phyloP scores from a whole-genome alignment of 2,797 vertebrate species.

The Sternotherus odoratus region DNA sequence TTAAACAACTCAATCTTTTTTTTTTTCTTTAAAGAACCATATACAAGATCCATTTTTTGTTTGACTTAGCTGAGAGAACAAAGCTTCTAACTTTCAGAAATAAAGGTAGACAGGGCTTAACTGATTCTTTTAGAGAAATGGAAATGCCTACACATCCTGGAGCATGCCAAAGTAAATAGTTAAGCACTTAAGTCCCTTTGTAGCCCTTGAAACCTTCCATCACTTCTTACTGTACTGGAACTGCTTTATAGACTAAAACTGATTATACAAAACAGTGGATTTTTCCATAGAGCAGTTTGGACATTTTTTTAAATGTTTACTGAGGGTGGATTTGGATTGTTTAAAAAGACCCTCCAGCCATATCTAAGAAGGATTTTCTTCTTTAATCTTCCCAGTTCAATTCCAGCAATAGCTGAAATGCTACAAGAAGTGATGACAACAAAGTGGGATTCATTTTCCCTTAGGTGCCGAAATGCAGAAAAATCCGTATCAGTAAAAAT shows the following conservation, averaged over 20 bases:
- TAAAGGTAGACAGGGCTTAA: conserved; percentile 67
- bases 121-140: conserved; percentile 69
- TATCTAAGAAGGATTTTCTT: conserved; percentile 27
- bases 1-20: not conserved
- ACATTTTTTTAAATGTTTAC: conserved; percentile 39
- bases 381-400: conserved; percentile 47
- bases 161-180: conserved; percentile 64
- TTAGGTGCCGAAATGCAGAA: conserved; percentile 16
- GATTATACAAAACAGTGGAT: conserved; percentile 52
- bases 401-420: not conserved
- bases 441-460: not conserved
- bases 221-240: conserved; percentile 71
- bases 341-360: conserved; percentile 23
- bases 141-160: conserved; percentile 60
- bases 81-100: conserved; percentile 68
- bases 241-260: conserved; percentile 39
- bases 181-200: conserved; percentile 31
- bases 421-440: not conserved
- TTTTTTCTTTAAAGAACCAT: not conserved
- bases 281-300: conserved; percentile 44
- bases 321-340: not conserved
- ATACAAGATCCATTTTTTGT: conserved; percentile 20
- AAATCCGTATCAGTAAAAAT: conserved; percentile 11
- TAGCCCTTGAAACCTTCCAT: conserved; percentile 68
- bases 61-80: conserved; percentile 34